These are phyloP conservation scores for Tanypteryx hageni DNA, from an alignment of 2,888 invertebrate species.

Conservation along the genomic window DNA sequence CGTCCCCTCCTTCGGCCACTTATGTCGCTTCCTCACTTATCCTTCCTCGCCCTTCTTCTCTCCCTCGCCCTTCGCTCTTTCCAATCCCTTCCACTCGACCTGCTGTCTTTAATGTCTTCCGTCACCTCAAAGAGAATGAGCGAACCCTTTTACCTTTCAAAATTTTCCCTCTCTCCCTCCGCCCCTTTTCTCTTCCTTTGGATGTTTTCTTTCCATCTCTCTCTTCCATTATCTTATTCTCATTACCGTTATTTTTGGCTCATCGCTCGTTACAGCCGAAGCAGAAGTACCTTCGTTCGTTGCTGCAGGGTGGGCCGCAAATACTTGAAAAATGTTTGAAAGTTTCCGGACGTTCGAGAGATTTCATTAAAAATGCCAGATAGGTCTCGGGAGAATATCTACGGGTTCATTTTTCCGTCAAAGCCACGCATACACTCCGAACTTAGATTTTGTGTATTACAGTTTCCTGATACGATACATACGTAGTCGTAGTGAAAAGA, in stretches of 20 bases:
- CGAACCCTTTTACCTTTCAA: background rate
- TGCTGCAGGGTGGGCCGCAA: constrained; percentile 1
- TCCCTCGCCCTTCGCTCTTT: background rate
- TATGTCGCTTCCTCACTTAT: no score
- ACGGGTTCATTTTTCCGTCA: background rate
- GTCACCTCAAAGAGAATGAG: background rate
- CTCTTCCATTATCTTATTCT: no score
- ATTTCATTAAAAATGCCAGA: background rate
- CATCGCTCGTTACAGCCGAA: background rate
- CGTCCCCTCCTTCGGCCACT: background rate
- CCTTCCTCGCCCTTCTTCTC: background rate
- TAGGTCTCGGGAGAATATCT: background rate
- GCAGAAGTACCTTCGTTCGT: background rate
- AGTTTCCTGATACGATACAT: no score
- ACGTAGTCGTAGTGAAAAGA: no score
- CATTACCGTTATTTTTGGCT: constrained; percentile 39
- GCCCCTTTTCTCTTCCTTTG: background rate
- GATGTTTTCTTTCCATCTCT: constrained; percentile 49
- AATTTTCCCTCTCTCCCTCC: background rate
- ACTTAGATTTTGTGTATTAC: background rate
- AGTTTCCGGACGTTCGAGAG: background rate
- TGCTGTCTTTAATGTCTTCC: background rate
- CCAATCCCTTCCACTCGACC: background rate
- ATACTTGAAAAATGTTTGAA: constrained; percentile 15
- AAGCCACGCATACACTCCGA: background rate